phyloP scores from a whole-genome alignment of 1,140 invertebrate genomes.

The Drosophila repletoides region DNA sequence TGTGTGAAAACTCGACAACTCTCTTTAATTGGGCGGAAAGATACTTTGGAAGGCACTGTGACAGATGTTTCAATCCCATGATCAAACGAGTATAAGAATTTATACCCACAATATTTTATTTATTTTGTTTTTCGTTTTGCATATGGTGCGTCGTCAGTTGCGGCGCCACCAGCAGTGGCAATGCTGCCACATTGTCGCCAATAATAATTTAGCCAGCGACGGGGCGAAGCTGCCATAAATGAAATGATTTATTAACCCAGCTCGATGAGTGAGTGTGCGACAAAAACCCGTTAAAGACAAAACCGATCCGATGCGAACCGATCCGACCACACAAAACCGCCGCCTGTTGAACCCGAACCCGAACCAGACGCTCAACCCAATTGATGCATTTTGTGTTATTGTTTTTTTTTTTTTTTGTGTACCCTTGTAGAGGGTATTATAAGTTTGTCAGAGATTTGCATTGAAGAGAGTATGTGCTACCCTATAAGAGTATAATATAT shows the following conservation, averaged over 20 bases:
- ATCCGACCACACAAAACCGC: background rate
- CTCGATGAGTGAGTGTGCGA: background rate
- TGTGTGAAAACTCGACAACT: too few relatives aligned
- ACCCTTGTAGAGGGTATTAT: too few relatives aligned
- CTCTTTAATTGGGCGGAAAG: too few relatives aligned
- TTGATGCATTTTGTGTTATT: too few relatives aligned
- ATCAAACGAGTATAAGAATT: background rate
- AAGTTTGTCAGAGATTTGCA: too few relatives aligned
- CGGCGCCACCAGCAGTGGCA: slow-evolving; percentile 9
- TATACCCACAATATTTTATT: slow-evolving; percentile 3
- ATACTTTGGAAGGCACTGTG: too few relatives aligned
- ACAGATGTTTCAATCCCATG: slow-evolving; percentile 7
- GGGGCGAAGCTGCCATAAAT: slow-evolving; percentile 28
- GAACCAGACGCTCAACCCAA: too few relatives aligned
- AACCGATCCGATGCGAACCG: slow-evolving; percentile 2
- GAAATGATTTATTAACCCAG: slow-evolving; percentile 49
- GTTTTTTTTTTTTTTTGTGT: too few relatives aligned
- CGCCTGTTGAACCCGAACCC: background rate
- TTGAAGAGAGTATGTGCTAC: too few relatives aligned
- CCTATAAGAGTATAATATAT: too few relatives aligned
- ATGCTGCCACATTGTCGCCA: slow-evolving; percentile 38
- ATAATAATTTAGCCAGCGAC: slow-evolving; percentile 26
- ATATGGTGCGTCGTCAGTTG: slow-evolving; percentile 1
- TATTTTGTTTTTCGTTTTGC: background rate
- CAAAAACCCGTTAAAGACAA: background rate